A percentile compares a stretch with the other conserved stretches of the same genome.
Evolutionary conservation across 2,113 vertebrate species (phyloP).

Genomic region (Dinomys branickii): DNA sequence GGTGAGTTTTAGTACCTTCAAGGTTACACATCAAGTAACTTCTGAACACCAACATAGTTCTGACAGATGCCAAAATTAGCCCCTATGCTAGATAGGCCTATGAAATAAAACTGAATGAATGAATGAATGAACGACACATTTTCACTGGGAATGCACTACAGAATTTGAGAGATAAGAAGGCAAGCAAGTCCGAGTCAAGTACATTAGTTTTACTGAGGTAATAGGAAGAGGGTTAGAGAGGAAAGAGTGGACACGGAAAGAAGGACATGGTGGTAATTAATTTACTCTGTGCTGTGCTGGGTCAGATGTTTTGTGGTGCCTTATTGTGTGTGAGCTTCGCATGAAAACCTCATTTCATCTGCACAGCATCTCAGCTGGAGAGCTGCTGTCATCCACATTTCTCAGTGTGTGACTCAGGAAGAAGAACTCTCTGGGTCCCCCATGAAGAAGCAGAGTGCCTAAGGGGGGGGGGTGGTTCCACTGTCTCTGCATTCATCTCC

Average conservation of each 20-base stretch:
- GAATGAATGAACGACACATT: neutral
- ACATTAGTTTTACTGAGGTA: neutral
- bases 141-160: neutral
- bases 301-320: neutral
- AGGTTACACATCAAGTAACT: neutral
- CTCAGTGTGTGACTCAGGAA: neutral
- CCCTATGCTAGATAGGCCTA: neutral
- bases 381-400: neutral
- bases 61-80: neutral
- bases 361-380: neutral
- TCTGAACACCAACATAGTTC: neutral
- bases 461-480: neutral
- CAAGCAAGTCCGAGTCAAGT: neutral
- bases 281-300: neutral
- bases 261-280: neutral
- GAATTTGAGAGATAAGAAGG: neutral
- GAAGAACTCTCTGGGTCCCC: neutral
- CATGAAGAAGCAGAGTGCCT: neutral
- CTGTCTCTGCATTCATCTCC: neutral
- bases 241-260: neutral
- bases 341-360: neutral
- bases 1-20: neutral
- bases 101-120: neutral
- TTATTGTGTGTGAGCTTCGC: neutral
- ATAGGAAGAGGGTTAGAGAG: neutral